Conservation (phyloP, 2,888 invertebrate genomes). For the Yponomeuta plumbellus region DNA sequence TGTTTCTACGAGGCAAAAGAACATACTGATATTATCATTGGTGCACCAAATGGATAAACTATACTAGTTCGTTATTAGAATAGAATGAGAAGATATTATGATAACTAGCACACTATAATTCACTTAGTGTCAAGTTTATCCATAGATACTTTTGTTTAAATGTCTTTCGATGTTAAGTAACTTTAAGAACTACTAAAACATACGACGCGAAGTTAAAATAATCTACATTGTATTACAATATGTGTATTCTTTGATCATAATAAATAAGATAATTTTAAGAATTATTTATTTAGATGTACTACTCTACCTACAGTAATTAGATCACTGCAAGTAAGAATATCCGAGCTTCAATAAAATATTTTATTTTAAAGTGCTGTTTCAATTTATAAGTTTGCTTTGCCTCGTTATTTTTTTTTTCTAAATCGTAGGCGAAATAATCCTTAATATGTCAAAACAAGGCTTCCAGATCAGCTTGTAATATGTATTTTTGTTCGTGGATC, state of each 20-base stretch:
- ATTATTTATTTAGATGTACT: slow-evolving; percentile 46
- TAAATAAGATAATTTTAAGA: slow-evolving; percentile 19
- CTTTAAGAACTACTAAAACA: background rate
- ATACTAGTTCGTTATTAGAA: slow-evolving; percentile 14
- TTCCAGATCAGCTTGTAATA: no score
- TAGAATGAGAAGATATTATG: slow-evolving; percentile 17
- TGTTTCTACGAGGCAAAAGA: background rate
- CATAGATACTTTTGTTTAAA: background rate
- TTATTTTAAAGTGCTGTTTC: slow-evolving; percentile 50
- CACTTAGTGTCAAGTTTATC: background rate
- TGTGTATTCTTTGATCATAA: background rate
- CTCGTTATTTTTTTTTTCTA: no score
- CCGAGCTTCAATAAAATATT: slow-evolving; percentile 74
- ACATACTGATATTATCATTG: slow-evolving; percentile 30
- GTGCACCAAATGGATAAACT: slow-evolving; percentile 42
- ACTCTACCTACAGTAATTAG: slow-evolving; percentile 45
- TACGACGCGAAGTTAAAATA: background rate
- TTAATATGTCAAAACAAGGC: no score
- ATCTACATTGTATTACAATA: background rate
- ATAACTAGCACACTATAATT: background rate
- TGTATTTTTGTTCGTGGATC: no score
- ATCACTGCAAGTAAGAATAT: slow-evolving; percentile 50
- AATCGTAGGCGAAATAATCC: no score
- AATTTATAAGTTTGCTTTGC: no score
- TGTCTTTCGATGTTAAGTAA: background rate